Base-by-base conservation (phyloP, 1,140 invertebrate species). In the Leucophenga varia region DNA sequence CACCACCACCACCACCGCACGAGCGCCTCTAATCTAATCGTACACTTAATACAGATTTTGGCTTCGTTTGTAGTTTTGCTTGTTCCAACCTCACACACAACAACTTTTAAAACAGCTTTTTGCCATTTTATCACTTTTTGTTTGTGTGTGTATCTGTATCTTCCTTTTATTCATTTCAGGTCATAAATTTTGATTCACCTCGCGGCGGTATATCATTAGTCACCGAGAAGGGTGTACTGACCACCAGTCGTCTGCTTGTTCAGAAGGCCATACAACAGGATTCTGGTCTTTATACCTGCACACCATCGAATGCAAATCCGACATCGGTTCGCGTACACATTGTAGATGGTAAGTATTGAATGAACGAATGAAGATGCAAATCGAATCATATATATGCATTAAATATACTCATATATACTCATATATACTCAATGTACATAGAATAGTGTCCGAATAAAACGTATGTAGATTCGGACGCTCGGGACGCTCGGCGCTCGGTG, bases 151-250 rank as follows among this genome's bases (percentile, higher is more conserved):
- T 16, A 31, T 12, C 22, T n/a, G n/a, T n/a, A n/a, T n/a, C 18
- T 31, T 44, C 21, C 37, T 39, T 39, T 52, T 55, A 64, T 60
- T 51, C 53, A 56, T 64, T 58, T 52, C 72, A 86, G 84, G 79
- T 82, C 53, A 88, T 89, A 76, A 89, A 88, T 78, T 89, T 88
- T 67, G 87, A 89, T 77, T 88, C 86, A 47, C 86, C 87, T 16
- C 79, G 87, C 40, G 87, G 85, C 25, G 85, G 85, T 13, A 89
- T 89, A 73, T 88, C 85, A 51, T 77, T 91, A 52, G 84, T 90
- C 43, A 89, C 88, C 3, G 88, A 90, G 72, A 90, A 89, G 70
- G 87, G 87, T 35, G 79, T 82, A 30, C 82, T 86, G 42, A 91
- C 89, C 52, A 88, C 86, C 19, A 91, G 88, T 65, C 82, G 87